These are phyloP conservation scores for Hepsetus odoe DNA, from an alignment of 2,113 vertebrate species.

Conservation along the genomic window DNA sequence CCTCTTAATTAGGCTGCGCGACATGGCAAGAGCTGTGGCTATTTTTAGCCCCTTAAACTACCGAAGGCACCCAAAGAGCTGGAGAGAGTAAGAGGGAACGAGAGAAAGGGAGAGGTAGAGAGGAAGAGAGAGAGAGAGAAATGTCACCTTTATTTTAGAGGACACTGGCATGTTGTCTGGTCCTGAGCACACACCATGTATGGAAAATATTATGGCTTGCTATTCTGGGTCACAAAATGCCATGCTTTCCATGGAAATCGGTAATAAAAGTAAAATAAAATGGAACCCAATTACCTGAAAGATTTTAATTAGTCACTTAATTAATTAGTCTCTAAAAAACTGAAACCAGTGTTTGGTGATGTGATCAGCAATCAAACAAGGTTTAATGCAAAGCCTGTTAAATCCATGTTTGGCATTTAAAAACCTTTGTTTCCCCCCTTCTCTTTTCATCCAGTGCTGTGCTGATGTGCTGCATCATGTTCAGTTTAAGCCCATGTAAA, in stretches of 20 bases:
- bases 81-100: slow-evolving; percentile 3
- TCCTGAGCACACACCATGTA: not conserved
- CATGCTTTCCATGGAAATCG: not conserved
- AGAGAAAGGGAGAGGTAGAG: not conserved
- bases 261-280: not conserved
- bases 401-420: too few relatives aligned
- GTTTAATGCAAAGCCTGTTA: not conserved
- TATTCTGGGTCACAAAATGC: slow-evolving; percentile 20
- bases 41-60: slow-evolving; percentile 54
- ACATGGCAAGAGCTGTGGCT: slow-evolving; percentile 36
- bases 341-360: not conserved
- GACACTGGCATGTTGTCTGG: slow-evolving; percentile 30
- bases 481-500: too few relatives aligned
- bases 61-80: slow-evolving; percentile 36
- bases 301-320: not conserved
- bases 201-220: slow-evolving; percentile 17
- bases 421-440: too few relatives aligned
- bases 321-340: slow-evolving; percentile 17
- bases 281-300: not conserved
- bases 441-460: too few relatives aligned
- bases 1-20: slow-evolving; percentile 59
- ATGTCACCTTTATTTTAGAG: slow-evolving; percentile 51
- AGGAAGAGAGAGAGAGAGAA: not conserved
- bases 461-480: too few relatives aligned
- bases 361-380: slow-evolving; percentile 13